phyloP scores from a whole-genome alignment of 2,888 invertebrate genomes.

The Zeuzera pyrina region DNA sequence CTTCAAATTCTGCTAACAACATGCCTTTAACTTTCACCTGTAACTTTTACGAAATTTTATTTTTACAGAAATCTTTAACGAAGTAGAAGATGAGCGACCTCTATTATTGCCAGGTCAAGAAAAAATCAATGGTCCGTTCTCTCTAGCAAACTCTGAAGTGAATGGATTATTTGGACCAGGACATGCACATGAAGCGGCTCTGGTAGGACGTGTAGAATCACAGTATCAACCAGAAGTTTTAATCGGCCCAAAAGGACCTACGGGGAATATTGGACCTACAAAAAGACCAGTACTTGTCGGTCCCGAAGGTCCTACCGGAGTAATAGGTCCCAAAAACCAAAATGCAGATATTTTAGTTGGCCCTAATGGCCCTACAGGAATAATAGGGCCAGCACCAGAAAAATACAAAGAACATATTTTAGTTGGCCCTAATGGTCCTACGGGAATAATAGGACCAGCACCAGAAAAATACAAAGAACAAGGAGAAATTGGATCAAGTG shows the following conservation, averaged over 20 bases:
- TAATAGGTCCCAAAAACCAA: slow-evolving; percentile 29
- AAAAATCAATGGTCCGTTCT: slow-evolving; percentile 5
- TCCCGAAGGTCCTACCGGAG: slow-evolving; percentile 48
- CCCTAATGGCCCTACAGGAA: slow-evolving; percentile 43
- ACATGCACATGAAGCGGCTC: slow-evolving; percentile 27
- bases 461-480: slow-evolving; percentile 23
- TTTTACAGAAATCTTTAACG: slow-evolving; percentile 48
- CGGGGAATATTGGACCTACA: slow-evolving; percentile 27
- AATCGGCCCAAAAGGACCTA: slow-evolving; percentile 51
- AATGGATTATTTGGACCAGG: slow-evolving; percentile 4
- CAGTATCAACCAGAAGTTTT: slow-evolving; percentile 28
- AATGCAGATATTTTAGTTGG: slow-evolving; percentile 25
- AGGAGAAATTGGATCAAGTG: slow-evolving; percentile 11
- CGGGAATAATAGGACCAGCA: slow-evolving; percentile 42
- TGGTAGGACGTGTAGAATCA: slow-evolving; percentile 10
- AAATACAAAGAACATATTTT: slow-evolving; percentile 42
- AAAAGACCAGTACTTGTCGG: slow-evolving; percentile 52
- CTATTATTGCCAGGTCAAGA: slow-evolving; percentile 29
- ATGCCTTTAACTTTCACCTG: background rate
- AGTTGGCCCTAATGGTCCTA: slow-evolving; percentile 57
- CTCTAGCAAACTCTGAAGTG: background rate
- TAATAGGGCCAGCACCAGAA: slow-evolving; percentile 23
- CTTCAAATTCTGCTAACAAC: background rate
- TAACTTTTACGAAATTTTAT: background rate
- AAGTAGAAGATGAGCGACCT: slow-evolving; percentile 45